Evolutionary conservation across 1,140 invertebrate genomes (phyloP).

Genomic region (Drosophila rufa): DNA sequence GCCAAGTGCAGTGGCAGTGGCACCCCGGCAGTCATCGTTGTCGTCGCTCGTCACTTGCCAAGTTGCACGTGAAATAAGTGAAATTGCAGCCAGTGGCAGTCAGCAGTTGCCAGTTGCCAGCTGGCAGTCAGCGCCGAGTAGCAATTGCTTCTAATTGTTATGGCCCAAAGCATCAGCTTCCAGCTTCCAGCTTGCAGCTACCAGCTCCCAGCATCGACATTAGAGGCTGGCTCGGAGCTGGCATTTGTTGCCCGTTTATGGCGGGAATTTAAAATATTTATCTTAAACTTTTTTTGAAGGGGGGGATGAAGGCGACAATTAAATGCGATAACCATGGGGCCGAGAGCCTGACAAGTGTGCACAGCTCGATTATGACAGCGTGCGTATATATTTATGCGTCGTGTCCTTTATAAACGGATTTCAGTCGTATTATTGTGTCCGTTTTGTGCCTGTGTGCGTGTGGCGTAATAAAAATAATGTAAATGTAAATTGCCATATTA

Average conservation of each 20-base stretch:
- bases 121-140: conserved; percentile 56
- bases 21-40: conserved; percentile 42
- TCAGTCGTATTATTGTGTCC: conserved; percentile 27
- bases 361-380: conserved; percentile 66
- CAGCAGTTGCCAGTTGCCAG: conserved; percentile 43
- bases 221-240: conserved; percentile 7
- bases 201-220: conserved; percentile 3
- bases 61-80: conserved; percentile 60
- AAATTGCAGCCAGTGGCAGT: conserved; percentile 53
- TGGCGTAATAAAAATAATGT: conserved; percentile 75
- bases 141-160: conserved; percentile 82
- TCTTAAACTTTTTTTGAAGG: conserved; percentile 32
- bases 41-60: conserved; percentile 46
- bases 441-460: conserved; percentile 2
- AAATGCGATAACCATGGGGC: conserved; percentile 61
- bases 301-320: conserved; percentile 44
- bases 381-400: conserved; percentile 18
- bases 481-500: conserved; percentile 83
- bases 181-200: not conserved
- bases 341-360: conserved; percentile 36
- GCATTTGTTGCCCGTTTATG: conserved; percentile 42
- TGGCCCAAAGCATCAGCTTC: conserved; percentile 51
- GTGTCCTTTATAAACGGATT: conserved; percentile 48
- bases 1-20: conserved; percentile 55
- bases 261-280: conserved; percentile 60